Evolutionary conservation across 2,113 vertebrate genomes (phyloP), one percentile per base, ranked within the genome.

Genomic region (Odontophorus gujanensis): DNA sequence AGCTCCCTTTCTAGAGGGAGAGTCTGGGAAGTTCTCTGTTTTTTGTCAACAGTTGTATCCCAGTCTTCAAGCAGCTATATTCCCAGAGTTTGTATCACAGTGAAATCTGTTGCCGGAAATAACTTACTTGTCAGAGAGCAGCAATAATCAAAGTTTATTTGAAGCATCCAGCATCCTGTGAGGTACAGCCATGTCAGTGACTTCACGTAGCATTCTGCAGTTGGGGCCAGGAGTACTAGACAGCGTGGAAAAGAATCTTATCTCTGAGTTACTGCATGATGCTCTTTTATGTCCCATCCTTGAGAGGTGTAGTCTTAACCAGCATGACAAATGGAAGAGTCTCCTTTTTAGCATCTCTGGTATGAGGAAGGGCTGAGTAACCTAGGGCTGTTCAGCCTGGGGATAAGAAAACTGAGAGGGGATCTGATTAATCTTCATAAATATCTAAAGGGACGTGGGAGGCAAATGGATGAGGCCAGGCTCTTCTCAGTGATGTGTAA

Each of bases 31-130:
- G 17, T 26, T 63, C 32, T 63, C 1, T 24, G 9, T 4, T 50
- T 63, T 6, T n/a, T 51, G 7, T 11, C 6, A 38, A 0, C 13
- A 59, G 18, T 62, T 87, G 16, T 73, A 28, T 48, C 21, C 1
- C 80, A 50, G 6, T 80, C 15, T 69, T 32, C 51, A 43, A 74
- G 59, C 36, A 85, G 48, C 25, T 93, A 20, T 80, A n/a, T 82
- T 93, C 26, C 26, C 43, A 32, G 78, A 78, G 45, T 84, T 45
- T 26, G 4, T 74, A 24, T 51, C 2, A 0, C n/a, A 10, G 17
- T 69, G 26, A 81, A 92, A 42, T 90, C 22, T 84, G 43, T 80
- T 92, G 22, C 77, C 81, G 80, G 87, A 92, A 94, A 92, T 91
- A 96, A 80, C 59, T 74, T 82, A 24, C 45, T 73, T 81, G 8